Conservation (phyloP, 2,888 invertebrate genomes). For the Nysson spinosus region DNA sequence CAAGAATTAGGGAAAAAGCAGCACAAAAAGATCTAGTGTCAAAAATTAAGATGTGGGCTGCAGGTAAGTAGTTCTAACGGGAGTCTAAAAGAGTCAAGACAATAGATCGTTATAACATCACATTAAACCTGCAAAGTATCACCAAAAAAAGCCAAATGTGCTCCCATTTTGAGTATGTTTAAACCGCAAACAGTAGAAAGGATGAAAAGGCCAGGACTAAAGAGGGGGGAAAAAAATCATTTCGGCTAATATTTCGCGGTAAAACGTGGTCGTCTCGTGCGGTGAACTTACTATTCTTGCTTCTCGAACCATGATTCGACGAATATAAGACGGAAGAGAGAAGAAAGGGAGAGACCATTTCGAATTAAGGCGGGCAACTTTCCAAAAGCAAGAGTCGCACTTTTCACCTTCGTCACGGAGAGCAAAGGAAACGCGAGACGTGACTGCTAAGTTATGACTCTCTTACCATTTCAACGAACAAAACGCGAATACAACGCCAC, state of each 20-base stretch:
- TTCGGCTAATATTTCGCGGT: slow-evolving; percentile 11
- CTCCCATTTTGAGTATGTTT: no score
- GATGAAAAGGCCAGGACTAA: no score
- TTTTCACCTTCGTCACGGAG: slow-evolving; percentile 29
- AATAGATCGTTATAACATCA: no score
- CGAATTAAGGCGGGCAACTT: slow-evolving; percentile 49
- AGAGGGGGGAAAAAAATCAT: neutral
- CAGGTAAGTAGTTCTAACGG: no score
- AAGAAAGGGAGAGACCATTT: slow-evolving; percentile 6
- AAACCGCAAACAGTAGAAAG: no score
- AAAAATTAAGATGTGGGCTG: no score
- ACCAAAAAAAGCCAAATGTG: no score
- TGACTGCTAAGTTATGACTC: slow-evolving; percentile 4
- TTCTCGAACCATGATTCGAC: slow-evolving; percentile 17
- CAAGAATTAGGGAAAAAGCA: no score
- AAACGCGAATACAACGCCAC: neutral
- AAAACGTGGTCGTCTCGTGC: neutral
- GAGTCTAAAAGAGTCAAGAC: no score
- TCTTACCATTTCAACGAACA: neutral
- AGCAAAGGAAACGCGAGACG: neutral
- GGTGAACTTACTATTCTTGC: slow-evolving; percentile 42
- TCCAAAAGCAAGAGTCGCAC: slow-evolving; percentile 46
- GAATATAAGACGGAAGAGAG: slow-evolving; percentile 23
- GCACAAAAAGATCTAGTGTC: no score
- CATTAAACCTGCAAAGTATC: no score